Evolutionary conservation across 53 echinoderm and acorn worm species (phyloP), one percentile per base, ranked within the genome.

Genomic region (Pentamera pediparva): DNA sequence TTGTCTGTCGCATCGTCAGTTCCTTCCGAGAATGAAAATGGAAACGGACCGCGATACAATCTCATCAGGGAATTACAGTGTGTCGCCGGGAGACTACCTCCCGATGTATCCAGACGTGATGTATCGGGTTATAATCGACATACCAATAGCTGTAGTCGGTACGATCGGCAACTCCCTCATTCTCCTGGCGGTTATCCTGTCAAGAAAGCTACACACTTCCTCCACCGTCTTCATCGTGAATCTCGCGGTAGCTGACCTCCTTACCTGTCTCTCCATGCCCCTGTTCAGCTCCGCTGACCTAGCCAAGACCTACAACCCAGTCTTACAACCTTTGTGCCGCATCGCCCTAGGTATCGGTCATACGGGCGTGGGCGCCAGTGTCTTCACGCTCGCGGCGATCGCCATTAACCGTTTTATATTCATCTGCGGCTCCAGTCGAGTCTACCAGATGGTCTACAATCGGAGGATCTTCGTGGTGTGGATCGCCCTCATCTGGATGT

Each of bases 151-250:
- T 37, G 21, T 63, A 1, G 8, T 63, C 21, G 63, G 63, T 35
- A 3, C 13, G 4, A 5, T 29, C 12, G 67, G 67, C 28, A 67
- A 67, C 45, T 12, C 3, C 24, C 5, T 67, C 12, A 45, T 67
- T 0, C 40, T 65, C 28, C 9, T 43, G 5, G 67, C 67, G 13
- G 67, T 67, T 43, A 13, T 67, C 8, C 17, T 28, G 9, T 67
- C 67, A 0, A 65, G 27, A 32, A 38, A 34, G 11, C 40, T 65
- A 24, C 65, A 65, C 27, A 65, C 39, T 65, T 24, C 40, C 20
- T 65, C 65, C 17, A 65, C 38, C 11, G 5, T 26, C 10, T 65
- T 65, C 40, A 65, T 65, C 27, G 41, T 65, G 2, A 65, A 65
- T 24, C 40, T 65, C 7, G 41, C 41, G 6, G n/a, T 24, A 7